These are phyloP conservation scores for Acanthiza pusilla DNA, from an alignment of 2,797 vertebrate genomes.

Conservation along the genomic window DNA sequence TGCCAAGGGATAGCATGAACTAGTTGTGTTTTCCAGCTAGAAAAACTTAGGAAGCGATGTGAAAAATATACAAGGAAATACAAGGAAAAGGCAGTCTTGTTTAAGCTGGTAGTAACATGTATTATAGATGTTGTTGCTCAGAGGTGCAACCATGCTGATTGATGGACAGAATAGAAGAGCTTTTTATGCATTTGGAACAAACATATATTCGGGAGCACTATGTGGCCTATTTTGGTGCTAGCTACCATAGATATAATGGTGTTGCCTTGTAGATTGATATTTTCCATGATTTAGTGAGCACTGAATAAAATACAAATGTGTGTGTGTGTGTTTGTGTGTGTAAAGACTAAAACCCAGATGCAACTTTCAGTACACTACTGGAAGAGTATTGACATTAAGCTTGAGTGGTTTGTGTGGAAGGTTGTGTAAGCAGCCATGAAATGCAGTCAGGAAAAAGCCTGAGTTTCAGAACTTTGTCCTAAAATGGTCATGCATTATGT, in stretches of 20 bases:
- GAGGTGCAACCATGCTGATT: not conserved
- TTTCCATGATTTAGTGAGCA: not conserved
- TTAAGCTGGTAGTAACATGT: not conserved
- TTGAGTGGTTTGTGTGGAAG: not conserved
- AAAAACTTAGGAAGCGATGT: not conserved
- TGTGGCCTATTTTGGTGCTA: not conserved
- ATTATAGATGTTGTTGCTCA: not conserved
- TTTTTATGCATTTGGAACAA: not conserved
- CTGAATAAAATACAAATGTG: not conserved
- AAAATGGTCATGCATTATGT: not conserved
- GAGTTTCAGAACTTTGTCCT: not conserved
- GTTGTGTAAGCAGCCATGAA: not conserved
- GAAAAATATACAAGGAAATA: not conserved
- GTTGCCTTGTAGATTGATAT: not conserved
- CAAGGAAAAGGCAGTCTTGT: not conserved
- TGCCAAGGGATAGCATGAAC: not conserved
- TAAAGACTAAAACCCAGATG: not conserved
- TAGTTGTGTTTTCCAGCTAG: not conserved
- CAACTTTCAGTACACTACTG: not conserved
- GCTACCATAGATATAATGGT: not conserved
- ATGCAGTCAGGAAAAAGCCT: not conserved
- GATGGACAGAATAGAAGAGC: not conserved
- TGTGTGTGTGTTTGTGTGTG: not conserved
- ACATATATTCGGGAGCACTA: not conserved
- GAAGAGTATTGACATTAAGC: not conserved